Base-by-base conservation (phyloP, 2,888 invertebrate genomes). In the Calameuta filiformis region DNA sequence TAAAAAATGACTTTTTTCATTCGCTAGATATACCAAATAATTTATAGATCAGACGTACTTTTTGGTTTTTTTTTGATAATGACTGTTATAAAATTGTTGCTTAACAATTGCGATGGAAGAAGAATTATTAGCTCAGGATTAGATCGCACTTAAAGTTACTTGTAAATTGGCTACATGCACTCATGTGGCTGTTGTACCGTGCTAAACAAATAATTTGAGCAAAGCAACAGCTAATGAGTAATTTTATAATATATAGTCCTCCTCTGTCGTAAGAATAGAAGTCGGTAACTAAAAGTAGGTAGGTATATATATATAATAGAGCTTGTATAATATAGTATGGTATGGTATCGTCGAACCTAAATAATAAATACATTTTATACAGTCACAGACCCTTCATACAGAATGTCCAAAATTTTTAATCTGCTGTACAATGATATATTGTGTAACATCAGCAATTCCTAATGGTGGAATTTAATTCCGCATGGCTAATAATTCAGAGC, bases 341-440 rank as follows among this genome's bases (percentile, higher is more conserved):
- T 88, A 88, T 87, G 86, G 88, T 89, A 87, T 89, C 89, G 88
- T 91, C 89, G 86, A 91, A 91, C 88, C 90, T 90, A 91, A 91
- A 90, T 89, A 91, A 91, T 91, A 91, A 91, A 91, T 91, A 91
- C 90, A 91, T 90, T 91, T 91, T 91, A 89, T 90, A 90, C 90
- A 90, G 88, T 90, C 88, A 83, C 83, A 89, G 90, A 89, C 89
- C 86, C 87, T 89, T 88, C 85, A 90, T 90, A 90, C 90, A 90
- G 90, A 90, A 90, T 89, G 87, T 89, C 87, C 90, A 82, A 85
- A 85, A 86, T 84, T 83, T 83, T 83, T 78, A 81, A 81, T 80
- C 73, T 79, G 80, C 82, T 85, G 79, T 82, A 71, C 71, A 76
- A 73, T 81, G 33, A 80, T 81, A 35, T 40, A 40, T 69, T 69